Evolutionary conservation across 2,888 invertebrate species (phyloP).

Genomic region (Trilocha varians): DNA sequence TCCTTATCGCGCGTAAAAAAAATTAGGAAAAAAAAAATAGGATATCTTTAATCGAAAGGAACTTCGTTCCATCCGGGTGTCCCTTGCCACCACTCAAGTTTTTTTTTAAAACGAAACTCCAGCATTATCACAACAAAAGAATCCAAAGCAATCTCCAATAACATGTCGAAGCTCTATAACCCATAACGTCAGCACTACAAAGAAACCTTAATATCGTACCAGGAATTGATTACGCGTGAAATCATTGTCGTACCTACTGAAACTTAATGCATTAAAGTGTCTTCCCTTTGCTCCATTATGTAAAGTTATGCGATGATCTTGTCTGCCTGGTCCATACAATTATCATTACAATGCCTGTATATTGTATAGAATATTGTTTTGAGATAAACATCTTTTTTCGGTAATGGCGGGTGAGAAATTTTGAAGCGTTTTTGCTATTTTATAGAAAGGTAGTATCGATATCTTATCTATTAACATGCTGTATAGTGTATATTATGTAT

Average conservation of each 20-base stretch:
- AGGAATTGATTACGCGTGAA: neutral
- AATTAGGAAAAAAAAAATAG: too few species aligned
- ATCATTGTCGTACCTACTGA: neutral
- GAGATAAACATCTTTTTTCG: slow-evolving; percentile 6
- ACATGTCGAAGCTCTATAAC: neutral
- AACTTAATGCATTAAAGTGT: neutral
- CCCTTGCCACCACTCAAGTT: neutral
- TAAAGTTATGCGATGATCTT: slow-evolving; percentile 1
- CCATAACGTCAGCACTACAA: neutral
- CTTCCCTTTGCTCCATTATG: slow-evolving; percentile 1
- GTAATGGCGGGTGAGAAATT: too few species aligned
- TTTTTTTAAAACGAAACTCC: neutral
- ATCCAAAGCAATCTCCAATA: neutral
- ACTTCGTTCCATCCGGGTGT: too few species aligned
- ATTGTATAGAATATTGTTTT: slow-evolving; percentile 6
- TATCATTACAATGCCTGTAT: slow-evolving; percentile 7
- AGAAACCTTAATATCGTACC: neutral
- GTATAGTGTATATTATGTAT: too few species aligned
- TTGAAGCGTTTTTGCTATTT: too few species aligned
- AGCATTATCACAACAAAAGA: neutral
- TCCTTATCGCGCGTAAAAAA: too few species aligned
- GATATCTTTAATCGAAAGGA: too few species aligned
- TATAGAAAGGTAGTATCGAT: too few species aligned
- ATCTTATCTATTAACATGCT: too few species aligned
- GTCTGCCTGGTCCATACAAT: slow-evolving; percentile 4